Percentiles rank a stretch among this genome's conserved stretches.
Evolutionary conservation across 2,888 invertebrate species (phyloP).

Genomic region (Pyrrhosoma nymphula): DNA sequence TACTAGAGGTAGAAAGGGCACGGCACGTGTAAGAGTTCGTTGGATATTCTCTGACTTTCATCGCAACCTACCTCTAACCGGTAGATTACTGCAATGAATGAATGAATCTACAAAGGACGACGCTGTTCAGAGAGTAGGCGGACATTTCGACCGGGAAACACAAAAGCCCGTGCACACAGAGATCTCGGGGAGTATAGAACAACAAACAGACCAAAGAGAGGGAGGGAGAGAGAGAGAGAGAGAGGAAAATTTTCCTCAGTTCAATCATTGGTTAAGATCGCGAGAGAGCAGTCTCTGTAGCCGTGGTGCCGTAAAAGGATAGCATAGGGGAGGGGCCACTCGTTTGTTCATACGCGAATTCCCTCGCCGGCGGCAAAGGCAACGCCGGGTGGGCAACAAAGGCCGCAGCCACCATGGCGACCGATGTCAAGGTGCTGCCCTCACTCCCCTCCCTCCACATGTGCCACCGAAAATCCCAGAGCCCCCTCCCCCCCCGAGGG

Average conservation of each 20-base stretch:
- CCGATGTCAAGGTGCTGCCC: background rate
- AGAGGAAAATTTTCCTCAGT: background rate
- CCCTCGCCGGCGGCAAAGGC: background rate
- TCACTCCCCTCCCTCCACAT: background rate
- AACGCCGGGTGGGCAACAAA: background rate
- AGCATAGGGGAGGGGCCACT: no score
- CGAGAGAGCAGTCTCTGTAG: background rate
- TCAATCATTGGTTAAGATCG: background rate
- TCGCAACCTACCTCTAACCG: no score
- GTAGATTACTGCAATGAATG: no score
- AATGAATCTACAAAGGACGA: background rate
- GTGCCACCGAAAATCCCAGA: background rate
- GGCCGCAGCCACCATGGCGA: background rate
- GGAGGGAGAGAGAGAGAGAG: background rate
- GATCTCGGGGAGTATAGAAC: background rate
- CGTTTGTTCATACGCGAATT: background rate
- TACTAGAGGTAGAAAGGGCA: no score
- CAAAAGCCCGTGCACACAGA: background rate
- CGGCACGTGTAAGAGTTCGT: no score
- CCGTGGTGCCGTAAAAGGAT: background rate
- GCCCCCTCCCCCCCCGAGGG: background rate
- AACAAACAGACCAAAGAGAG: background rate
- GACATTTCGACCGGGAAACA: background rate
- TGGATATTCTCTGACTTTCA: no score
- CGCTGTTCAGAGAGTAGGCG: background rate